These are phyloP conservation scores for Diplazon laetatorius DNA, from an alignment of 2,888 invertebrate species.

Conservation along the genomic window DNA sequence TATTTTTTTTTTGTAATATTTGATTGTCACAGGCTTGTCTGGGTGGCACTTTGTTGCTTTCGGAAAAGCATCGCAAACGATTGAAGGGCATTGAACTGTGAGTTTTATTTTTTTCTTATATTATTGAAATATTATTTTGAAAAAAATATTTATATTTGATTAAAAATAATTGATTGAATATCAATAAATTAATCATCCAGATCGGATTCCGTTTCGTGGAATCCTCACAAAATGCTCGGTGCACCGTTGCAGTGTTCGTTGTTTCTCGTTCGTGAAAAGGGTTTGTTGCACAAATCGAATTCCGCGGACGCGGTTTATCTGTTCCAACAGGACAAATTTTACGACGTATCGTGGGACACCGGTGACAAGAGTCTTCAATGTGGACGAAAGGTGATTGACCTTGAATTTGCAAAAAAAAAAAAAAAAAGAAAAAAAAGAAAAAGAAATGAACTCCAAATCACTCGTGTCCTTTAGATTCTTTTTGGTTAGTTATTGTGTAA, in stretches of 20 bases:
- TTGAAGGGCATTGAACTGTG: constrained; percentile 88
- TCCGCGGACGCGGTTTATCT: constrained; percentile 89
- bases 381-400: constrained; percentile 88
- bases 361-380: constrained; percentile 96
- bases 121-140: no score
- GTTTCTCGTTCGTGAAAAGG: constrained; percentile 86
- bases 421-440: background rate
- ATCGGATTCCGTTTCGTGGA: constrained; percentile 92
- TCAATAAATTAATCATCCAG: no score
- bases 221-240: constrained; percentile 93
- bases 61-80: constrained; percentile 85
- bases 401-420: no score
- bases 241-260: constrained; percentile 91
- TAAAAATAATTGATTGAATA: no score
- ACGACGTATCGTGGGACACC: constrained; percentile 90
- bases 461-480: no score
- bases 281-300: constrained; percentile 87
- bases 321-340: constrained; percentile 93
- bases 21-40: constrained; percentile 87
- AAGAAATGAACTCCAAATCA: no score
- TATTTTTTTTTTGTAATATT: background rate
- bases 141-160: no score
- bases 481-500: no score
- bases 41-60: constrained; percentile 90
- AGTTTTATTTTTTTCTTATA: constrained; percentile 61